Evolutionary conservation across 2,888 invertebrate species (phyloP), one percentile per base, ranked within the genome.

Genomic region (Plagodis dolabraria): DNA sequence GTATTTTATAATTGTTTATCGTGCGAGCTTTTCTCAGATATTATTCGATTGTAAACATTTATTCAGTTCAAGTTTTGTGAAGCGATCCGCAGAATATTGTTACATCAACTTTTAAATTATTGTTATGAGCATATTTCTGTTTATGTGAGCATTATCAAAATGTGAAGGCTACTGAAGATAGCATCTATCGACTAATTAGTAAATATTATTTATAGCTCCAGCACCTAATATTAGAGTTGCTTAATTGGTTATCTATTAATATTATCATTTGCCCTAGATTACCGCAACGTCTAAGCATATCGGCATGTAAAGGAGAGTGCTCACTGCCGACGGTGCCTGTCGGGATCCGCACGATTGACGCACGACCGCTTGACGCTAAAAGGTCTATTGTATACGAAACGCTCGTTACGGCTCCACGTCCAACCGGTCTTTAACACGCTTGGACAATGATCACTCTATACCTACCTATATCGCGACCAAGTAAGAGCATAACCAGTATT

Each of bases 381-480:
- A 92, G 92, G 91, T 89, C 92, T 90, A 92, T 92, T 92, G 92
- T 92, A 92, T 92, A 89, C 92, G 85, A 85, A 85, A 83, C 76
- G 86, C 90, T 92, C 91, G 90, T 92, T 91, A 92, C 82, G 76
- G 77, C 80, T 76, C 76, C 78, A 74, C 74, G 76, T 76, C 83
- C 82, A 79, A 91, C 91, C 92, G 89, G 91, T 90, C 91, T 87
- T 92, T 90, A 92, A 90, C 92, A 89, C 90, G 86, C 75, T 83
- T 75, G 77, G 82, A 91, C 91, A 88, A 88, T 90, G 89, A 91
- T 91, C 87, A 89, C 89, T 89, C 80, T 86, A 89, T 89, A 91
- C 87, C 84, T 89, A 87, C 79, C 84, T 83, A 82, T 87, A 83
- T 83, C 76, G 69, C 58, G 70, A 40, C 43, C 52, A 11, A 57